These are phyloP conservation scores for Dyspetes luteomarginatus DNA, from an alignment of 2,888 invertebrate genomes.

Conservation along the genomic window DNA sequence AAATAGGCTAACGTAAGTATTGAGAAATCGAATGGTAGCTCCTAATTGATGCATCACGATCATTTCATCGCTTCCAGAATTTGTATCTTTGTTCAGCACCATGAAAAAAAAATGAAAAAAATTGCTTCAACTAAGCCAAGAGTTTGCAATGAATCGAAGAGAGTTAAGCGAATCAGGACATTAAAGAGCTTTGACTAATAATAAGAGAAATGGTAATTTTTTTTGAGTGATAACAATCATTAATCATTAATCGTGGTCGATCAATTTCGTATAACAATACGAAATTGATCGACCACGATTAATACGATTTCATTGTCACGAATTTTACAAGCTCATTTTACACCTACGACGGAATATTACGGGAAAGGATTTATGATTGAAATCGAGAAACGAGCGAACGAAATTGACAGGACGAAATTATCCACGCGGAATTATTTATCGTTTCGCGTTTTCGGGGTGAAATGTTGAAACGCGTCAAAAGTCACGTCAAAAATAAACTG, in stretches of 20 bases:
- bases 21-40: background rate
- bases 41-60: background rate
- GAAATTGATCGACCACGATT: slow-evolving; percentile 28
- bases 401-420: slow-evolving; percentile 34
- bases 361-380: slow-evolving; percentile 2
- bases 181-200: no score
- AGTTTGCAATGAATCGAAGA: no score
- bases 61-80: background rate
- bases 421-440: slow-evolving; percentile 31
- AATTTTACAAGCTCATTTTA: slow-evolving; percentile 8
- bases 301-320: background rate
- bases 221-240: no score
- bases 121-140: no score
- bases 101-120: no score
- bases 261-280: background rate
- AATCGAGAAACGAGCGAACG: background rate
- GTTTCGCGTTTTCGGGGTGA: background rate
- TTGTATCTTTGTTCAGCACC: no score
- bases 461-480: slow-evolving; percentile 7
- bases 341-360: background rate
- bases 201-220: no score
- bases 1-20: no score
- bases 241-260: no score
- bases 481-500: slow-evolving; percentile 24
- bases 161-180: no score